phyloP scores from a whole-genome alignment of 2,113 vertebrate species.

The Lampris incognitus region DNA sequence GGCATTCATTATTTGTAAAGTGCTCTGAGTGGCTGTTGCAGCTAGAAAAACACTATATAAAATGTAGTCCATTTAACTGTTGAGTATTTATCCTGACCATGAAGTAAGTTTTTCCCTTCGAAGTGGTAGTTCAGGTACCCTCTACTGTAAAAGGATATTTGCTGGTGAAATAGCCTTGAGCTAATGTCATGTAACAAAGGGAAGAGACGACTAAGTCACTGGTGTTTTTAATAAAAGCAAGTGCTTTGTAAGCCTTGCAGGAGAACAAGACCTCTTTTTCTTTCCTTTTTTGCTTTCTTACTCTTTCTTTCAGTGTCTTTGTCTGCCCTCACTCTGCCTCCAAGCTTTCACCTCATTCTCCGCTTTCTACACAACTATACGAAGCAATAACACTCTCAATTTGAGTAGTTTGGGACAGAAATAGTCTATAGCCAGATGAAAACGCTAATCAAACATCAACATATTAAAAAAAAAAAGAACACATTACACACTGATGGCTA shows the following conservation, averaged over 20 bases:
- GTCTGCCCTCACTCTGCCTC: background rate
- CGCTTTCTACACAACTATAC: background rate
- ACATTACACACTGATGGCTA: no score
- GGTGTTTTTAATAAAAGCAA: conserved; percentile 39
- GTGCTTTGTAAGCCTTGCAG: conserved; percentile 34
- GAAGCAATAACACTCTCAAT: conserved; percentile 20
- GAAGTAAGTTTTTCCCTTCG: background rate
- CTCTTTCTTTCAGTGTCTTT: background rate
- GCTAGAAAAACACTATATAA: no score
- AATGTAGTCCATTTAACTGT: no score
- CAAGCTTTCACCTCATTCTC: background rate
- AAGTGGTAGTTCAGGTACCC: conserved; percentile 10
- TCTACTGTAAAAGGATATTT: conserved; percentile 7
- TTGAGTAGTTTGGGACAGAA: conserved; percentile 24
- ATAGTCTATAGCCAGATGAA: conserved; percentile 27
- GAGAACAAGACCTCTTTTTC: background rate
- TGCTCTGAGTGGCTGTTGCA: no score
- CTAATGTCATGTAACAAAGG: conserved; percentile 13
- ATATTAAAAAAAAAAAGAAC: conserved; percentile 26
- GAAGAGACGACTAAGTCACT: conserved; percentile 15
- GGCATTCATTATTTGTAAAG: no score
- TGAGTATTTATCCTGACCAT: conserved; percentile 4
- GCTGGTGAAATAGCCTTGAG: conserved; percentile 28
- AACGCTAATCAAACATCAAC: conserved; percentile 3
- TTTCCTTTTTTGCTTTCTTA: background rate